Evolutionary conservation across 2,113 vertebrate genomes (phyloP).

Genomic region (Larimichthys crocea): DNA sequence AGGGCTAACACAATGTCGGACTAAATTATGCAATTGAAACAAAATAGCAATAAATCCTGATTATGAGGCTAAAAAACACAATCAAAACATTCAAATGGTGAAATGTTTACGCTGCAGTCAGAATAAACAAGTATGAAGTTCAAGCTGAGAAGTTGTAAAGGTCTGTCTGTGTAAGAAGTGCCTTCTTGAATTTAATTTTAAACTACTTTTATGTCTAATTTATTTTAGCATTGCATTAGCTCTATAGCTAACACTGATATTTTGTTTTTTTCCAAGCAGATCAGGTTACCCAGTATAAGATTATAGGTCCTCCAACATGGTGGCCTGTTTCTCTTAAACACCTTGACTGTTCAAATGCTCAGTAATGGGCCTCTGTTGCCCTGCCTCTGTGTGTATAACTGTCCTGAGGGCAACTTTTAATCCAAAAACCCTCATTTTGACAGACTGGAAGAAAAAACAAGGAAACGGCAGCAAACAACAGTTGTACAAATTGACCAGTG

Average conservation of each 20-base stretch:
- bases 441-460: slow-evolving; percentile 70
- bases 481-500: slow-evolving; percentile 78
- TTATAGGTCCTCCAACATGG: neutral
- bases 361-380: slow-evolving; percentile 8
- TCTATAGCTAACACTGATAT: neutral
- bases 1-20: neutral
- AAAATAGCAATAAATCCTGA: neutral
- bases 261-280: neutral
- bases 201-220: neutral
- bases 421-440: slow-evolving; percentile 57
- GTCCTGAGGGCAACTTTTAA: slow-evolving; percentile 35
- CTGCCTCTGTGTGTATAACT: slow-evolving; percentile 53
- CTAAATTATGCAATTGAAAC: neutral
- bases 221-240: neutral
- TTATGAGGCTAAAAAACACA: neutral
- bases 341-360: neutral
- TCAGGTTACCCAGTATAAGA: neutral
- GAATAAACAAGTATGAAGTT: neutral
- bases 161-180: neutral
- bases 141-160: neutral
- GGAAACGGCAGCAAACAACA: slow-evolving; percentile 70
- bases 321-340: neutral
- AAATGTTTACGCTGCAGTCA: neutral
- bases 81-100: neutral
- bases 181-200: neutral